Base-by-base conservation (phyloP, 2,113 vertebrate species). In the Peucedramus taeniatus region DNA sequence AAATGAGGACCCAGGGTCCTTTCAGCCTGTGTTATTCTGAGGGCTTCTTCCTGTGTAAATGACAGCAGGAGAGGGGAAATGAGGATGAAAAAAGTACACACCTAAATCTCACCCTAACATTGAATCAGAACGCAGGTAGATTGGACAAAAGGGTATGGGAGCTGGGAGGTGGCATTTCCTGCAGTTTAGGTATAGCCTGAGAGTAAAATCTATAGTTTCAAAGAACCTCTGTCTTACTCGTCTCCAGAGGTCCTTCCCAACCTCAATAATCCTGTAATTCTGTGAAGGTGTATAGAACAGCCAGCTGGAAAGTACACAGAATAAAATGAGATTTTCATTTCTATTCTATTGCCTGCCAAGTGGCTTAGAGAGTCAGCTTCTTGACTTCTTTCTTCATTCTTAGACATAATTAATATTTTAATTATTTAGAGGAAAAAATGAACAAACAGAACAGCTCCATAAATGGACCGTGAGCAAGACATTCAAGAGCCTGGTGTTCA, bases 51-150 rank as follows among this genome's bases (percentile, higher is more conserved):
- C 28, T 4, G 8, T n/a, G 16, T 44, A 57, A 88, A 64, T 26
- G 54, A n/a, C n/a, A 81, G 9, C 33, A 42, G 24, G 1, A 6
- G 3, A 82, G 6, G 2, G 9, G 2, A 84, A 71, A 11, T 0
- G 2, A 68, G 30, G 27, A 50, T 17, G 31, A 54, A 42, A 50
- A 54, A 68, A 30, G 6, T 10, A 6, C 13, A 7, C 37, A 37
- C 13, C 30, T 44, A 50, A 69, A 78, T 44, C 15, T 64, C 20
- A 16, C 15, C 24, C 26, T 37, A 20, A 64, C 7, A 6, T 5
- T 3, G 5, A 85, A 59, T 28, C 27, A 68, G 24, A 20, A 28
- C 63, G 42, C 47, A 82, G 15, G 8, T 35, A 66, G 15, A 21
- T 24, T 42, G 30, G 18, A 47, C 11, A 47, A 70, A 35, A 54